phyloP scores from a whole-genome alignment of 2,113 vertebrate species.

The Tenebrosternarchus preto region DNA sequence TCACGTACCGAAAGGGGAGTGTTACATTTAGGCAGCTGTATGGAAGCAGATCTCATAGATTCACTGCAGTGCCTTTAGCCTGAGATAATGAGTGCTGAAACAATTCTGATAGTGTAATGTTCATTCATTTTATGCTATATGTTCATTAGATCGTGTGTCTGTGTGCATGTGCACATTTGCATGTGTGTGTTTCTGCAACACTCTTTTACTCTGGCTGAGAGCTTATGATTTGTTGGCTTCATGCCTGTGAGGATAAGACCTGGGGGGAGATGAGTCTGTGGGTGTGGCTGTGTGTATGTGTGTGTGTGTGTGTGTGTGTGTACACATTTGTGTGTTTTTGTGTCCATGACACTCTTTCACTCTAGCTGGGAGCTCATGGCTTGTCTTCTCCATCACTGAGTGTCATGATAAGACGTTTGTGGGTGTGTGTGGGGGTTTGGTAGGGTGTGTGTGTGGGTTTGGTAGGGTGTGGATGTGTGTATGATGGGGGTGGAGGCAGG shows the following conservation, averaged over 20 bases:
- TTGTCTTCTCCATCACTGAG: conserved; percentile 67
- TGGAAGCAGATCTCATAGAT: no score
- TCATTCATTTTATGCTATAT: no score
- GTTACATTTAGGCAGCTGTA: no score
- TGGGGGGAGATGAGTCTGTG: no score
- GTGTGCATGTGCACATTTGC: conserved; percentile 39
- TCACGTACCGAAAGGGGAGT: no score
- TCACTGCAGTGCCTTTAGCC: no score
- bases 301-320: conserved; percentile 11
- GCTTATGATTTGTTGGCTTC: conserved; percentile 60
- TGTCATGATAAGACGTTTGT: conserved; percentile 51
- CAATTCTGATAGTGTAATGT: no score
- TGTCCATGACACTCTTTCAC: conserved; percentile 56
- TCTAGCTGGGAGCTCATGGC: conserved; percentile 27
- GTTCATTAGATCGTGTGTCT: no score
- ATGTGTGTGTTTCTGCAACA: conserved; percentile 54
- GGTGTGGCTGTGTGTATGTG: conserved; percentile 45
- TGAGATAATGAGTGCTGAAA: no score
- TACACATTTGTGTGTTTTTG: conserved; percentile 44
- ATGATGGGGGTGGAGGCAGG: conserved; percentile 44
- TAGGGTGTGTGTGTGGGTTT: not conserved
- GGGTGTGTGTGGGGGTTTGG: no score
- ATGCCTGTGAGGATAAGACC: conserved; percentile 62
- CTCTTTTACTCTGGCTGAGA: conserved; percentile 44
- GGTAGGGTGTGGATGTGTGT: not conserved